phyloP scores from a whole-genome alignment of 2,113 vertebrate species.

The Rana temporaria region DNA sequence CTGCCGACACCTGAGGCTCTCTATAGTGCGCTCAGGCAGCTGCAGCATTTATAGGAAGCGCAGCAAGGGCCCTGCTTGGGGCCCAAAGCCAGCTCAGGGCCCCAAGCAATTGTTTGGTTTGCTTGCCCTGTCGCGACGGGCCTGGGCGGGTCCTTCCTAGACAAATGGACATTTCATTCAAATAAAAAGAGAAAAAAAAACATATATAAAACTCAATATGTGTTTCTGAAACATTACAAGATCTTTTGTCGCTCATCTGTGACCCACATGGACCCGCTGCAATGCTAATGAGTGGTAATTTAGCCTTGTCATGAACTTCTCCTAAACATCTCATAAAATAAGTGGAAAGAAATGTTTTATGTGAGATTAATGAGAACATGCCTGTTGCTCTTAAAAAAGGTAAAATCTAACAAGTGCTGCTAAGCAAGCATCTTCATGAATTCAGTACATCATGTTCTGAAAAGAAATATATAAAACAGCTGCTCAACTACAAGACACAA shows the following conservation, averaged over 20 bases:
- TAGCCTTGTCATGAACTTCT: constrained; percentile 42
- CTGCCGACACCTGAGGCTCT: too few relatives aligned
- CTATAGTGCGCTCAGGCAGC: too few relatives aligned
- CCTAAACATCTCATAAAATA: constrained; percentile 23
- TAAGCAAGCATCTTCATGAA: constrained; percentile 57
- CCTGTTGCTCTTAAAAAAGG: constrained; percentile 58
- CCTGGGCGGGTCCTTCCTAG: too few relatives aligned
- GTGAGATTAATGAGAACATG: constrained; percentile 2
- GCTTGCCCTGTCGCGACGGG: too few relatives aligned
- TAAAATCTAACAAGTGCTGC: constrained; percentile 43
- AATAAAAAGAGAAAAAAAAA: background rate
- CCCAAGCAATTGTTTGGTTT: too few relatives aligned
- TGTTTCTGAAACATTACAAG: background rate
- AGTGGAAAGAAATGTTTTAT: constrained; percentile 3
- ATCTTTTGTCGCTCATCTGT: constrained; percentile 43
- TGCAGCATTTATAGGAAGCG: too few relatives aligned
- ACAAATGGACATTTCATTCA: too few relatives aligned
- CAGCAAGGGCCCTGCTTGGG: too few relatives aligned
- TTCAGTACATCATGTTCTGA: constrained; percentile 51
- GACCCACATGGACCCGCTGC: constrained; percentile 42
- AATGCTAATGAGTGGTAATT: constrained; percentile 50
- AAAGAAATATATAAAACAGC: constrained; percentile 60
- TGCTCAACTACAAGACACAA: constrained; percentile 52
- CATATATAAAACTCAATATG: background rate
- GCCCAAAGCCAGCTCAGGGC: too few relatives aligned